Percentiles rank a stretch among this genome's conserved stretches.
Conservation (phyloP, 2,113 vertebrate species). For the Rhinoptilus africanus region DNA sequence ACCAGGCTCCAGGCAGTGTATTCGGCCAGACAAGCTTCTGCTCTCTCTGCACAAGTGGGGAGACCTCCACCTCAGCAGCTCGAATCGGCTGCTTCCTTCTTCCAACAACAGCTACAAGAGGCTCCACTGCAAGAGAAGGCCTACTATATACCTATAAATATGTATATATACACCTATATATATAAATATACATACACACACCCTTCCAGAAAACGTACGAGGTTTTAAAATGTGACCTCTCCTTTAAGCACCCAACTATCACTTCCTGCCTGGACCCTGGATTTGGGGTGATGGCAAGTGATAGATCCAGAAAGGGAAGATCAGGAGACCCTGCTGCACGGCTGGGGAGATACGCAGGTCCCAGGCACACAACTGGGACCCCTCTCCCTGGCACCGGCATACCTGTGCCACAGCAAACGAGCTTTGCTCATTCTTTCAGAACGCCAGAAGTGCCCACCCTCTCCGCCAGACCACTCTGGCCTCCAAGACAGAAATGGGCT, state of each 20-base stretch:
- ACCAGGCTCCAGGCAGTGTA: neutral
- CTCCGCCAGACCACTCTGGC: neutral
- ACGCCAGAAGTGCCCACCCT: neutral
- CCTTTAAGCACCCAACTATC: neutral
- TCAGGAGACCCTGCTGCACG: neutral
- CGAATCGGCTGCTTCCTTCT: neutral
- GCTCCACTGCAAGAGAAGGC: neutral
- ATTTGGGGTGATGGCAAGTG: neutral
- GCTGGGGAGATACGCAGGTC: rapidly evolving
- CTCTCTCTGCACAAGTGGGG: neutral
- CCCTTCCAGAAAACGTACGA: neutral
- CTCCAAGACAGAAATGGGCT: neutral
- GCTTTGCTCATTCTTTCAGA: neutral
- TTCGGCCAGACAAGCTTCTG: neutral
- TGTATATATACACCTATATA: no score
- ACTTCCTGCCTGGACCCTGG: neutral
- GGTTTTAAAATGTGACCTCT: neutral
- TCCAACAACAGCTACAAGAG: neutral
- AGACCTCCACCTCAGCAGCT: neutral
- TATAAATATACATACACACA: no score
- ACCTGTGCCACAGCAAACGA: neutral
- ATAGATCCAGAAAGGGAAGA: neutral
- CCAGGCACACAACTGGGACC: neutral
- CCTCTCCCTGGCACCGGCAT: rapidly evolving
- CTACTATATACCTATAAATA: no score